Conservation (phyloP, 2,797 vertebrate genomes). For the Rachycentron canadum region DNA sequence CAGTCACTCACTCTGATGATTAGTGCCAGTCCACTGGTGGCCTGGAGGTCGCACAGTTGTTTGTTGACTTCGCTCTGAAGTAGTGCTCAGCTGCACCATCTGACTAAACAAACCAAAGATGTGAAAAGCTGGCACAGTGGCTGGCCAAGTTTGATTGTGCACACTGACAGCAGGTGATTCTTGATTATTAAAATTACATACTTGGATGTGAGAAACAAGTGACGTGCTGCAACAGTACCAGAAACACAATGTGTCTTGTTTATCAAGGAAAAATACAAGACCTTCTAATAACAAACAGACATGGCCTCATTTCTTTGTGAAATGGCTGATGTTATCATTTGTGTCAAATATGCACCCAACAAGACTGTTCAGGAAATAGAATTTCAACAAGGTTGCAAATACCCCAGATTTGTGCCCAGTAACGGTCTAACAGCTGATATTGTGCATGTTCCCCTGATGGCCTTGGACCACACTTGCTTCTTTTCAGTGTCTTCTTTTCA, state of each 20-base stretch:
- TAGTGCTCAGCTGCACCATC: conserved; percentile 62
- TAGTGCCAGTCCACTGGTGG: conserved; percentile 77
- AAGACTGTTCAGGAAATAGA: conserved; percentile 71
- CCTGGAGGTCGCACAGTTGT: conserved; percentile 70
- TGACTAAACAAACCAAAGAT: conserved; percentile 52
- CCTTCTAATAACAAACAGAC: conserved; percentile 68
- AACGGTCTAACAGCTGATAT: conserved; percentile 27
- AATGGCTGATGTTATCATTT: conserved; percentile 76
- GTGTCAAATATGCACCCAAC: conserved; percentile 67
- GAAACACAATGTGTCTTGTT: conserved; percentile 52
- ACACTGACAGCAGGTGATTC: conserved; percentile 74
- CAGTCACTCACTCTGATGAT: conserved; percentile 79
- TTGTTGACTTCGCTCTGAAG: conserved; percentile 63
- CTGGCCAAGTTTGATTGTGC: conserved; percentile 54
- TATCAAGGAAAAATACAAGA: conserved; percentile 61
- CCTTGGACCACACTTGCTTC: conserved; percentile 44
- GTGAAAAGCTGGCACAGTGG: conserved; percentile 46
- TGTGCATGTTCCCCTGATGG: conserved; percentile 24
- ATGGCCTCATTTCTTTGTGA: conserved; percentile 57
- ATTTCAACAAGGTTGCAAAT: conserved; percentile 66
- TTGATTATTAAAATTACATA: conserved; percentile 75
- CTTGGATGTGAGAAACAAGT: conserved; percentile 55
- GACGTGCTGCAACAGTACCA: conserved; percentile 41
- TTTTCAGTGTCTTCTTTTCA: conserved; percentile 4
- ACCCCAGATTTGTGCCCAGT: conserved; percentile 28